Evolutionary conservation across 2,113 vertebrate species (phyloP).

Genomic region (Anthoscopus minutus): DNA sequence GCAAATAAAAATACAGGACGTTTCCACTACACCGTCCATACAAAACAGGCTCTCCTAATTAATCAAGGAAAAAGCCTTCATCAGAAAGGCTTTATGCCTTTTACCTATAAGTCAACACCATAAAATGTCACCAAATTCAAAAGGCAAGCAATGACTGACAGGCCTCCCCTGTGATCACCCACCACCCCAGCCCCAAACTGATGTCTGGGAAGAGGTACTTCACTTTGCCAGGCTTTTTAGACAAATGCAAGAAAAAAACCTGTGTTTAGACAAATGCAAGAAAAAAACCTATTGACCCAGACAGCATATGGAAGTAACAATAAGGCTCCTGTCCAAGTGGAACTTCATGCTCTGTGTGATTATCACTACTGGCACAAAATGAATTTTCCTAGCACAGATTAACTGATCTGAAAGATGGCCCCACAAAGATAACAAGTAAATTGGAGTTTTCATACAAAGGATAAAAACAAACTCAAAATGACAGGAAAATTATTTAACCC

Average conservation of each 20-base stretch:
- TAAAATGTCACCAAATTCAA: neutral
- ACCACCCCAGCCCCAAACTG: rapidly evolving
- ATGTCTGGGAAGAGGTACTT: neutral
- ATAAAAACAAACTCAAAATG: neutral
- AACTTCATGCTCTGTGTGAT: neutral
- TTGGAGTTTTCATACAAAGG: neutral
- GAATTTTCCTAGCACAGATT: neutral
- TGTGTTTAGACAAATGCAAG: neutral
- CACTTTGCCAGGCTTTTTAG: neutral
- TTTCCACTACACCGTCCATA: neutral
- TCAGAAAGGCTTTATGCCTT: neutral
- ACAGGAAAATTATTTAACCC: neutral
- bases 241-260: neutral
- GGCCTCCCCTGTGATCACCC: neutral
- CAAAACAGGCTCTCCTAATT: neutral
- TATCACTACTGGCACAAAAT: neutral
- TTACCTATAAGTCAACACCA: neutral
- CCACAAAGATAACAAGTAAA: neutral
- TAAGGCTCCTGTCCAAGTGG: neutral
- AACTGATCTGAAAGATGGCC: neutral
- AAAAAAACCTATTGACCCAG: neutral
- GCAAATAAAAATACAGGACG: neutral
- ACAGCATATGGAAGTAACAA: neutral
- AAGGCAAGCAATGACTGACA: neutral
- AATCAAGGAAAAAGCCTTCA: neutral